Percentiles rank a stretch among this genome's conserved stretches.
phyloP scores from a whole-genome alignment of 2,797 vertebrate genomes.

The Channallabes apus region DNA sequence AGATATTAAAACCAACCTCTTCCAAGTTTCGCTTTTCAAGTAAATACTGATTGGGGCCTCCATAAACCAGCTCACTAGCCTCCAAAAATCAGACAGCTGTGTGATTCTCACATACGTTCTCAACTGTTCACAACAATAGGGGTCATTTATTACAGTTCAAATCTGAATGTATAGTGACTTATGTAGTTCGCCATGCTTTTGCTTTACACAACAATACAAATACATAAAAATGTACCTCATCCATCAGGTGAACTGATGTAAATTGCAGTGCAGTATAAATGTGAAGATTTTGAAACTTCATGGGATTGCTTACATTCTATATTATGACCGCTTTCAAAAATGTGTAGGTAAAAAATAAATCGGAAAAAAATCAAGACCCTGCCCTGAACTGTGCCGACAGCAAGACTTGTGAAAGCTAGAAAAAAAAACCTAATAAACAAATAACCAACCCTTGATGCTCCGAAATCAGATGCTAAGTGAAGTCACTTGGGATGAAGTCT shows the following conservation, averaged over 20 bases:
- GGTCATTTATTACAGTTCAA: slow-evolving; percentile 57
- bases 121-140: slow-evolving; percentile 55
- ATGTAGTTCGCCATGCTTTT: slow-evolving; percentile 41
- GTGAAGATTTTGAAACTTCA: slow-evolving; percentile 38
- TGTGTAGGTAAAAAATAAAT: slow-evolving; percentile 48
- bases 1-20: slow-evolving; percentile 64
- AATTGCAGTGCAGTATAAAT: slow-evolving; percentile 30
- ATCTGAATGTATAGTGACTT: slow-evolving; percentile 55
- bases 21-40: slow-evolving; percentile 62
- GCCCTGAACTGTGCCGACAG: slow-evolving; percentile 43
- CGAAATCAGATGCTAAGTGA: slow-evolving; percentile 58
- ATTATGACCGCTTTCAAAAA: slow-evolving; percentile 39
- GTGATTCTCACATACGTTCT: slow-evolving; percentile 49
- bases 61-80: slow-evolving; percentile 55
- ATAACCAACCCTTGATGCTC: slow-evolving; percentile 50
- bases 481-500: slow-evolving; percentile 48
- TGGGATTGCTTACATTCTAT: slow-evolving; percentile 40
- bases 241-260: slow-evolving; percentile 24
- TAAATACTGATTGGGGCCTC: slow-evolving; percentile 66
- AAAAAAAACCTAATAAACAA: slow-evolving; percentile 56
- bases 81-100: slow-evolving; percentile 53
- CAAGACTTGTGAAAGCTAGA: slow-evolving; percentile 42
- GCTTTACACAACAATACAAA: slow-evolving; percentile 47
- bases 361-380: slow-evolving; percentile 41
- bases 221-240: slow-evolving; percentile 28